These are phyloP conservation scores for Etheostoma cragini DNA, from an alignment of 2,113 vertebrate genomes.

Conservation along the genomic window DNA sequence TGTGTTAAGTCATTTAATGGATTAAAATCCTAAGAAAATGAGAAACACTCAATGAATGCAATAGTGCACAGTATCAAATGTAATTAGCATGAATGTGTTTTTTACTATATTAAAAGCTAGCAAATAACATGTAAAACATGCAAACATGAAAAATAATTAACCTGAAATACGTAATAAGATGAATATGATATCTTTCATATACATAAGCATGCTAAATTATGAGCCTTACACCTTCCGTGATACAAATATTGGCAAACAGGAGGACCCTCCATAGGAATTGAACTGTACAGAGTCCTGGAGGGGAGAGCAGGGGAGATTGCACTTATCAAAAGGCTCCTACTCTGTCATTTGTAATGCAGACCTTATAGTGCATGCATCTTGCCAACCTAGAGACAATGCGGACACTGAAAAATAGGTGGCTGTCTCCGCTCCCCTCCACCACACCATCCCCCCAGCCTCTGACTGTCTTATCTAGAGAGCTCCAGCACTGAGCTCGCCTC, in stretches of 20 bases:
- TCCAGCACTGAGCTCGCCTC: slow-evolving; percentile 33
- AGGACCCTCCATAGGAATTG: slow-evolving; percentile 22
- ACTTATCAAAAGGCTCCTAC: slow-evolving; percentile 59
- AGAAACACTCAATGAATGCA: not conserved
- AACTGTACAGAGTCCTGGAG: slow-evolving; percentile 37
- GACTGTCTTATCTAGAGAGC: slow-evolving; percentile 49
- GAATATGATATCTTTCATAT: not conserved
- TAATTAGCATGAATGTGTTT: not conserved
- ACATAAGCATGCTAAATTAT: not conserved
- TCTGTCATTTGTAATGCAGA: slow-evolving; percentile 69
- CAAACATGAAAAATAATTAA: not conserved
- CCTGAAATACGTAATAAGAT: not conserved
- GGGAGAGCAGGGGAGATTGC: slow-evolving; percentile 50
- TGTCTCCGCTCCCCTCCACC: slow-evolving; percentile 17
- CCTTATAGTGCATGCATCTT: slow-evolving; percentile 28
- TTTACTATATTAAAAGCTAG: not conserved
- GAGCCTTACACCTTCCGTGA: not conserved
- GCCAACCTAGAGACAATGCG: slow-evolving; percentile 43
- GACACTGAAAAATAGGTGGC: slow-evolving; percentile 69
- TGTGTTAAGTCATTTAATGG: not conserved
- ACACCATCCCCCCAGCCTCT: not conserved
- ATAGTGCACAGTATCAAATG: not conserved
- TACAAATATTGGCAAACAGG: not conserved
- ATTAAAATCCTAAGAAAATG: not conserved
- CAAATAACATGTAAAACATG: not conserved